These are phyloP conservation scores for Intoshia linei DNA, from an alignment of 1,140 invertebrate species.

Conservation along the genomic window DNA sequence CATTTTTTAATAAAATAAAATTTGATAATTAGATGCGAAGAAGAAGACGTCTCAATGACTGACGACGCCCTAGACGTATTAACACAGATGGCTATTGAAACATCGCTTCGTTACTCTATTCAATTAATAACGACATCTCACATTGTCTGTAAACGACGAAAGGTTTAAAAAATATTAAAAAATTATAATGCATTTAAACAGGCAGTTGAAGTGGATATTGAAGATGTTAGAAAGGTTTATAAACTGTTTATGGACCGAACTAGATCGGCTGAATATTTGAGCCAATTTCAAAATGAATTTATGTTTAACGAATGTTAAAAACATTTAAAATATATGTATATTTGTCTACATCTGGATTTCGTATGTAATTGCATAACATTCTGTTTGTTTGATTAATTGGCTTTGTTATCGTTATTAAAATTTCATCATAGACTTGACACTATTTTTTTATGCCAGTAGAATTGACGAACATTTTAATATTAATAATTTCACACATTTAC, in stretches of 20 bases:
- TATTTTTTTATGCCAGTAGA: too few relatives aligned
- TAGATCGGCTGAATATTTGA: constrained; percentile 57
- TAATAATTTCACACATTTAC: too few relatives aligned
- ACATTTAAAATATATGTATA: too few relatives aligned
- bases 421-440: too few relatives aligned
- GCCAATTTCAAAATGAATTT: constrained; percentile 74
- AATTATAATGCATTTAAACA: constrained; percentile 8
- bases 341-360: too few relatives aligned
- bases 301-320: constrained; percentile 50
- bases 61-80: constrained; percentile 59
- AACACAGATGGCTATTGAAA: constrained; percentile 59
- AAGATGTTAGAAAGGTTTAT: constrained; percentile 74
- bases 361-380: too few relatives aligned
- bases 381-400: too few relatives aligned
- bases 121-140: constrained; percentile 78
- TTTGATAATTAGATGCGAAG: constrained; percentile 29
- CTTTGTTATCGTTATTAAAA: too few relatives aligned
- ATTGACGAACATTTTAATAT: too few relatives aligned
- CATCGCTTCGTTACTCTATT: constrained; percentile 75
- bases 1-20: constrained; percentile 30
- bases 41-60: constrained; percentile 78
- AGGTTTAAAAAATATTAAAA: constrained; percentile 27
- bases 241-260: constrained; percentile 65
- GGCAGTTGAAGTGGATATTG: constrained; percentile 33
- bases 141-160: constrained; percentile 45